Evolutionary conservation across 2,888 invertebrate genomes (phyloP).

Genomic region (Tigriopus californicus): DNA sequence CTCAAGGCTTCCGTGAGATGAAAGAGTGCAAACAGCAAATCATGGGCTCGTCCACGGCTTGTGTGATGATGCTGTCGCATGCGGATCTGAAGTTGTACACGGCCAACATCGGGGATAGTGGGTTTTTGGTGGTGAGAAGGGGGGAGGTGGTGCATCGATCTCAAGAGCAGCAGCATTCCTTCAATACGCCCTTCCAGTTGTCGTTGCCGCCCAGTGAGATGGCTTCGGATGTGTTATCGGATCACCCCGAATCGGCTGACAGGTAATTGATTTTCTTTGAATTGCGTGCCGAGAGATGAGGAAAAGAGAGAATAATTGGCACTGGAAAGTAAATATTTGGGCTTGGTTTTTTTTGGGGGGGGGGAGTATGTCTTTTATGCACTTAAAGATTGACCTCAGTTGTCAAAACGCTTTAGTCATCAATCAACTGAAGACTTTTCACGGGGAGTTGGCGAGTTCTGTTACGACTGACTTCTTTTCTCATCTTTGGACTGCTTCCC

Average conservation of each 20-base stretch:
- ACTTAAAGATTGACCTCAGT: too few species aligned
- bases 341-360: too few species aligned
- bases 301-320: not conserved
- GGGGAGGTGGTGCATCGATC: constrained; percentile 38
- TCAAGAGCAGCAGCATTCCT: constrained; percentile 94
- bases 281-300: too few species aligned
- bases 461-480: not conserved
- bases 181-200: constrained; percentile 94
- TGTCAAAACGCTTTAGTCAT: not conserved
- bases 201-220: constrained; percentile 81
- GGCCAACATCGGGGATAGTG: constrained; percentile 97
- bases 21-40: constrained; percentile 15
- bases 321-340: not conserved
- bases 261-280: constrained; percentile 16
- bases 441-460: not conserved
- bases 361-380: too few species aligned
- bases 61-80: constrained; percentile 79
- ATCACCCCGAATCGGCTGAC: constrained; percentile 13
- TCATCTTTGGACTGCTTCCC: not conserved
- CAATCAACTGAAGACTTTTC: not conserved
- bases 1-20: constrained; percentile 31
- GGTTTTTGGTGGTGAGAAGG: constrained; percentile 74
- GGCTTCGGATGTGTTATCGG: constrained; percentile 39
- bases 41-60: constrained; percentile 51
- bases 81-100: constrained; percentile 76